Conservation (phyloP, 2,888 invertebrate genomes). For the Dascillus cervinus region DNA sequence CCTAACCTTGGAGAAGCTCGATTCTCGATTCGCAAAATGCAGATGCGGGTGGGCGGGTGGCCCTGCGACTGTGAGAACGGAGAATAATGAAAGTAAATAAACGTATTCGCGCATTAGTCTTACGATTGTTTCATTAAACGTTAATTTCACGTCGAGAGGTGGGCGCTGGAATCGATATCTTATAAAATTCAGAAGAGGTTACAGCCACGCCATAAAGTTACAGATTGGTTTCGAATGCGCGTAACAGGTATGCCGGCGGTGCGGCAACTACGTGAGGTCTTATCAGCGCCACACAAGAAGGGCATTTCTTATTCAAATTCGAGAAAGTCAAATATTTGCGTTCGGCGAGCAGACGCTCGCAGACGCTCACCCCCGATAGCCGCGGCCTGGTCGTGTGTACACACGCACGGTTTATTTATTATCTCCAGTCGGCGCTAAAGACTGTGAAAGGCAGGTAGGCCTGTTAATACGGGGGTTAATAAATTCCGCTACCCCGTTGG, state of each 20-base stretch:
- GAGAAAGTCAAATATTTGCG: background rate
- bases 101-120: slow-evolving; percentile 7
- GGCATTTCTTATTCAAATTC: background rate
- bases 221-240: slow-evolving; percentile 12
- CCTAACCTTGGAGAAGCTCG: background rate
- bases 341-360: background rate
- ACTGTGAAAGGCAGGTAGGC: slow-evolving; percentile 5
- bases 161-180: slow-evolving; percentile 13
- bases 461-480: slow-evolving; percentile 6
- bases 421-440: slow-evolving; percentile 1
- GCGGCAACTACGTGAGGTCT: slow-evolving; percentile 15
- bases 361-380: background rate
- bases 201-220: slow-evolving; percentile 10
- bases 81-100: slow-evolving; percentile 11
- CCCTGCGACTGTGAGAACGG: slow-evolving; percentile 13
- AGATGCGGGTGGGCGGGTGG: slow-evolving; percentile 9
- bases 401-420: background rate
- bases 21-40: background rate
- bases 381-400: slow-evolving; percentile 1
- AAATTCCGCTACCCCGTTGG: slow-evolving; percentile 14
- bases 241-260: slow-evolving; percentile 13
- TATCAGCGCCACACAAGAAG: slow-evolving; percentile 13
- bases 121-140: slow-evolving; percentile 13
- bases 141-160: slow-evolving; percentile 9
- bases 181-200: slow-evolving; percentile 9